Conservation (phyloP, 1,140 invertebrate species). For the Myzus persicae region DNA sequence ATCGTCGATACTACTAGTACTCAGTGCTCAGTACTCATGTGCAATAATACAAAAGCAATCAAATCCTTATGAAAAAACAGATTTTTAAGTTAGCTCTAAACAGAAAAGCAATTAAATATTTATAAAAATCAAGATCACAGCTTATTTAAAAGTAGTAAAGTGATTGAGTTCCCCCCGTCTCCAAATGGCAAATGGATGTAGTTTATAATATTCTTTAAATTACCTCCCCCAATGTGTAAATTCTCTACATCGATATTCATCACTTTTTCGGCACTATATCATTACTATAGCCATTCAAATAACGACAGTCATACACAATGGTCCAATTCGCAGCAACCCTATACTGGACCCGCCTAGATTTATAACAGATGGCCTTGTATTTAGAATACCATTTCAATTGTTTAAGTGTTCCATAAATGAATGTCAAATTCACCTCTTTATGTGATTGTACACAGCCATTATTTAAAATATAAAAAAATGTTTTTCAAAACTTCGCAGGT, state of each 20-base stretch:
- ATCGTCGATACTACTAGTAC: not conserved
- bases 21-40: too few species aligned
- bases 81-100: not conserved
- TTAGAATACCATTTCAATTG: slow-evolving; percentile 25
- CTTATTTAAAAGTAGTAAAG: not conserved
- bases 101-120: not conserved
- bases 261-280: not conserved
- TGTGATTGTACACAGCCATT: not conserved
- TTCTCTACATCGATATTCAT: not conserved
- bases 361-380: slow-evolving; percentile 28
- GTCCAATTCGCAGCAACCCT: slow-evolving; percentile 24
- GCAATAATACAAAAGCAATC: not conserved
- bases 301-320: slow-evolving; percentile 13
- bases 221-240: not conserved
- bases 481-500: not conserved
- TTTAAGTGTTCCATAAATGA: slow-evolving; percentile 2
- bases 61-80: not conserved
- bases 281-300: not conserved
- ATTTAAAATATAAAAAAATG: not conserved
- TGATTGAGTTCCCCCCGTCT: not conserved
- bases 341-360: not conserved
- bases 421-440: not conserved
- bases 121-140: not conserved
- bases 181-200: not conserved
- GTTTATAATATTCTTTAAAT: not conserved